These are phyloP conservation scores for Orthosia gothica DNA, from an alignment of 2,888 invertebrate species.

Conservation along the genomic window DNA sequence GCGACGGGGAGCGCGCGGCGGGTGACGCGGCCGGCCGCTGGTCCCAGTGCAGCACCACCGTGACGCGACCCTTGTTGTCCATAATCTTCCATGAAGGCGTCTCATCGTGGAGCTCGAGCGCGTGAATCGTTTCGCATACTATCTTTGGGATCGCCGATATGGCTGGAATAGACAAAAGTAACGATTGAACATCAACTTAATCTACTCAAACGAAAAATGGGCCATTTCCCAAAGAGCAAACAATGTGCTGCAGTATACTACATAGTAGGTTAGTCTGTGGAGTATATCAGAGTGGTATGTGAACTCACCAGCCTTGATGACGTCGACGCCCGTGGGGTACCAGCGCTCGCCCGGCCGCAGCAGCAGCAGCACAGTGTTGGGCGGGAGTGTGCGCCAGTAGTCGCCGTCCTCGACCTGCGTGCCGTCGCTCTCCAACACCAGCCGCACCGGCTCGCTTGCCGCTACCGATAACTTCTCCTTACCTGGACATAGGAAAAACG, in stretches of 20 bases:
- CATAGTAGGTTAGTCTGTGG: background rate
- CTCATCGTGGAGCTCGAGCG: conserved; percentile 98
- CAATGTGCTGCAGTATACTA: background rate
- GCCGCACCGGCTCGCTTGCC: conserved; percentile 96
- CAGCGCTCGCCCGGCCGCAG: conserved; percentile 97
- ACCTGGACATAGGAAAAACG: conserved; percentile 84
- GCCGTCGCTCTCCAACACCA: conserved; percentile 98
- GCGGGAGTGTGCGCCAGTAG: conserved; percentile 98
- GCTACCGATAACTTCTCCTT: conserved; percentile 98
- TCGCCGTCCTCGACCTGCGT: conserved; percentile 99
- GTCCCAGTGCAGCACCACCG: conserved; percentile 99
- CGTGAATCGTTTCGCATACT: conserved; percentile 99
- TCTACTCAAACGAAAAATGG: background rate
- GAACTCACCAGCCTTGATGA: conserved; percentile 97
- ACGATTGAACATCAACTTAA: conserved; percentile 14
- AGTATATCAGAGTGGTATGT: too few relatives aligned
- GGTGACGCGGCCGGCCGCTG: conserved; percentile 95
- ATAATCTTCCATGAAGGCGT: conserved; percentile 99
- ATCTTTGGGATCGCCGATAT: conserved; percentile 99
- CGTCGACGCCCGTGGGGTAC: conserved; percentile 98
- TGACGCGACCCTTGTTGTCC: conserved; percentile 99
- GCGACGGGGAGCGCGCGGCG: conserved; percentile 91
- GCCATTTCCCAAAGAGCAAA: background rate
- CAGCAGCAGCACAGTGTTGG: conserved; percentile 97
- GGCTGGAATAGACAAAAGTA: conserved; percentile 91